Base-by-base conservation (phyloP, 2,888 invertebrate genomes). In the Orthosia gothica region DNA sequence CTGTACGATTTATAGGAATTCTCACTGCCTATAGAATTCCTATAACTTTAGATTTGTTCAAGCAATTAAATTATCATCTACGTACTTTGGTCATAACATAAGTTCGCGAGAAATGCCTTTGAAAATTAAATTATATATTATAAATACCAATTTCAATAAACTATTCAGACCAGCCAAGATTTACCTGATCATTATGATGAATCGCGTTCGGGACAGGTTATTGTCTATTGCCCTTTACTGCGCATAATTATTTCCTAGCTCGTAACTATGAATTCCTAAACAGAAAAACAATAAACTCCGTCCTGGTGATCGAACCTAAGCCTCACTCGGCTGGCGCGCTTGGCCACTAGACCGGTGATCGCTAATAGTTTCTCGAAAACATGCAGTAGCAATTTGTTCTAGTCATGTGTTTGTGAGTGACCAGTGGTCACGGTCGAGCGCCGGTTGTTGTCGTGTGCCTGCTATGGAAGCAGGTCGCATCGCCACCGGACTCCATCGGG, bases 351-450 rank as follows among this genome's bases (percentile, higher is more conserved):
- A 77, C 58, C 59, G 54, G 9, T 26, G 16, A 40, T 63, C 12
- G 23, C 15, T 54, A 11, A 58, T 23, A 74, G 52, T 57, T 79
- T 62, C 50, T 58, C 20, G 52, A 54, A 79, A 69, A 63, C 58
- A 71, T 58, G 18, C 40, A 50, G 54, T 5, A 79, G 47, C 26
- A 47, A 81, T 75, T 68, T 76, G 49, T 81, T 47, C 18, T 69
- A 49, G 55, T 23, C 63, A 59, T 70, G 57, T 76, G 59, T 65
- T 58, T 40, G 68, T 67, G 45, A 75, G 77, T 76, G 78, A 76
- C 68, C 80, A 70, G 79, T 72, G 80, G 86, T 89, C 86, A 90
- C 81, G 87, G 84, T 71, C 79, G 80, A 83, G 68, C 74, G 76
- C 74, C 12, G 68, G 67, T 59, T 72, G 82, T 79, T 76, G 81